These are phyloP conservation scores for Micrastur ruficollis DNA, from an alignment of 2,797 vertebrate species.

Conservation along the genomic window DNA sequence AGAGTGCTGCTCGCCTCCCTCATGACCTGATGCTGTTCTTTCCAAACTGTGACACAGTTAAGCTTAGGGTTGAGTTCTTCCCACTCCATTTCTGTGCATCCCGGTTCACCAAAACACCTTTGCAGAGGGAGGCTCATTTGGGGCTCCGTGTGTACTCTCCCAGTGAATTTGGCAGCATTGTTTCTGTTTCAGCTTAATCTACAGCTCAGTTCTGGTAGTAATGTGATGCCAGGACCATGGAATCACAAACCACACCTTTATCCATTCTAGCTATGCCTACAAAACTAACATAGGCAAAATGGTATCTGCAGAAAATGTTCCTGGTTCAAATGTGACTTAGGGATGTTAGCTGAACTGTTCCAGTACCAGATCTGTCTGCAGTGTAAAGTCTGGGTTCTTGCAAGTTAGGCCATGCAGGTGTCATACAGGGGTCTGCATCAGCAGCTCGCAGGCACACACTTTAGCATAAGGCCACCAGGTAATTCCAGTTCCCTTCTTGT, in stretches of 20 bases:
- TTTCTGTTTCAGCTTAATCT: neutral
- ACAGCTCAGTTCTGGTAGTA: neutral
- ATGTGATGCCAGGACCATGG: neutral
- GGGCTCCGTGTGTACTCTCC: neutral
- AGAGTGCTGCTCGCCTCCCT: neutral
- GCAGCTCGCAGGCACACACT: neutral
- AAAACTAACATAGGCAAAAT: neutral
- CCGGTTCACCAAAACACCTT: neutral
- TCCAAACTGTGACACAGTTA: neutral
- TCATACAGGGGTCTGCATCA: neutral
- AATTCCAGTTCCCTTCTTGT: neutral
- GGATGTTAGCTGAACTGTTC: neutral
- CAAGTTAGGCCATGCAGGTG: neutral
- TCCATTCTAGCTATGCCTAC: neutral
- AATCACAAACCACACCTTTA: neutral
- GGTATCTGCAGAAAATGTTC: neutral
- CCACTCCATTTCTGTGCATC: neutral
- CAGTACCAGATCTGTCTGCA: neutral
- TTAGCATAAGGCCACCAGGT: neutral
- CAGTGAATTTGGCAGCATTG: neutral
- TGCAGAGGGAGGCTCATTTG: neutral
- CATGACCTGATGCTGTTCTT: rapidly evolving
- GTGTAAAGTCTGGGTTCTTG: neutral
- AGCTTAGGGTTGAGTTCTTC: neutral
- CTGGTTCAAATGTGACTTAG: neutral